Evolutionary conservation across 2,113 vertebrate genomes (phyloP), one percentile per base, ranked within the genome.

Genomic region (Agapornis roseicollis): DNA sequence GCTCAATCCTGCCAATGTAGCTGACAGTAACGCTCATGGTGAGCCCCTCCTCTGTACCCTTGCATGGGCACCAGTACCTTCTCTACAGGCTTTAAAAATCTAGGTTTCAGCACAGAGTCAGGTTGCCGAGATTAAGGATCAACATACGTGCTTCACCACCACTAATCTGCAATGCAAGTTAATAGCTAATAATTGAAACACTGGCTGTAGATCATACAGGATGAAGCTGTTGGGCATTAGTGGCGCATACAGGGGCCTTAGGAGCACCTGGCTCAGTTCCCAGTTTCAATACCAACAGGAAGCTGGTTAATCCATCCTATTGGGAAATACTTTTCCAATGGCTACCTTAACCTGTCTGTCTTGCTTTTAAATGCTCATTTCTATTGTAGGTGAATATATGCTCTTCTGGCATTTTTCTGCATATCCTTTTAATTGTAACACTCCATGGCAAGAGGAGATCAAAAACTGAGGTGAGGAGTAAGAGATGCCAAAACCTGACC

Each of bases 11-110:
- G 90, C 55, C 70, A 42, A 13, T 8, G n/a, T 10, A 72, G 61
- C 63, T 28, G 33, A 72, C 31, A 65, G 44, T 1, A 41, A n/a
- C 0, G 76, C 42, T 78, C 42, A 3, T 13, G 2, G 0, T 2
- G 22, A 73, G 31, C 41, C 20, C 9, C 23, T 37, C 23, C 29
- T 31, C 33, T 6, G 8, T 8, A 68, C 86, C 24, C 50, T 23
- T 16, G 31, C 7, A 13, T 2, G 13, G 39, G 24, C 66, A 28
- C 55, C 23, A 2, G 1, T 8, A 55, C 42, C 52, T 88, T 64
- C 39, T 52, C 20, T 9, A 60, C 12, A 28, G 28, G 47, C 69
- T 92, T 79, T 31, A 9, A 79, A 69, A 76, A 65, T 41, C 28
- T 44, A 56, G 18, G 35, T 70, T 92, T 81, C 89, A 72, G 35